A percentile compares a stretch with the other conserved stretches of the same genome.
Conservation (phyloP, 2,797 vertebrate genomes). For the Pipistrellus nathusii region DNA sequence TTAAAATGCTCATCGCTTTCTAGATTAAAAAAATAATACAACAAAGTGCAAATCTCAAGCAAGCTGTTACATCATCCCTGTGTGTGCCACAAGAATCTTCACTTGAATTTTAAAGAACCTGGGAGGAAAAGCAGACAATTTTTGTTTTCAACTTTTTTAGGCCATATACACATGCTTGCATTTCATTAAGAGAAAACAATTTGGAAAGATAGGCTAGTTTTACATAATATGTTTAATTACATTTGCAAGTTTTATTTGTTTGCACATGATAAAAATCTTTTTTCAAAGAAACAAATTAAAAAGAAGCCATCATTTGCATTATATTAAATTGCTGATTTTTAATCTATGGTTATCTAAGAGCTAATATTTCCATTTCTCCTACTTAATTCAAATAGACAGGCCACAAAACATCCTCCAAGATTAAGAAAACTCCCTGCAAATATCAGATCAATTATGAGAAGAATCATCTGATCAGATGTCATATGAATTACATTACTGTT, state of each 20-base stretch:
- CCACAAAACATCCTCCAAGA: conserved; percentile 55
- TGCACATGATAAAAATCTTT: conserved; percentile 75
- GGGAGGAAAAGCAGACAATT: background rate
- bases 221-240: conserved; percentile 75
- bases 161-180: background rate
- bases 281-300: conserved; percentile 76
- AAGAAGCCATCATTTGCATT: conserved; percentile 76
- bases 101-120: background rate
- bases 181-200: conserved; percentile 69
- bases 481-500: conserved; percentile 56
- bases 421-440: conserved; percentile 65
- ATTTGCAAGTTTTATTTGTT: conserved; percentile 73
- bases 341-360: conserved; percentile 68
- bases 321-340: conserved; percentile 73
- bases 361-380: conserved; percentile 68
- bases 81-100: background rate
- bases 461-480: conserved; percentile 62
- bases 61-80: background rate
- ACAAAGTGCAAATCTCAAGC: background rate
- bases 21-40: conserved; percentile 14
- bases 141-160: conserved; percentile 52
- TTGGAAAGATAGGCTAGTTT: conserved; percentile 50
- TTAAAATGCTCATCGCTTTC: background rate
- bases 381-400: conserved; percentile 38
- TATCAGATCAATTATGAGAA: conserved; percentile 77